phyloP scores from a whole-genome alignment of 2,888 invertebrate species.

The Scaptomyza reducta region DNA sequence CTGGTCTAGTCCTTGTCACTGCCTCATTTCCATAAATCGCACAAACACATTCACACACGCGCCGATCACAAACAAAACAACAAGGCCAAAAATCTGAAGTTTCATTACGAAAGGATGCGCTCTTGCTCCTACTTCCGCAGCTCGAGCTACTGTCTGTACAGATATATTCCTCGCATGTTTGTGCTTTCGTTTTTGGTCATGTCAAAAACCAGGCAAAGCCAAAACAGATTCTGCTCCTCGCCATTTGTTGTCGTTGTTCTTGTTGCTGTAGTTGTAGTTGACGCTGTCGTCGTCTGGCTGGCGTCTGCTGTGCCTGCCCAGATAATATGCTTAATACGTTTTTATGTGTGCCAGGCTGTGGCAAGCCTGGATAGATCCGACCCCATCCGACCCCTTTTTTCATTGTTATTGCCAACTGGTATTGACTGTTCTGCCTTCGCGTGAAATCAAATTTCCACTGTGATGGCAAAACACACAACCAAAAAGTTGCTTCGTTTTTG shows the following conservation, averaged over 20 bases:
- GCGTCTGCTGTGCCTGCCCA: slow-evolving; percentile 64
- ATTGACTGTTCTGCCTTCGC: slow-evolving; percentile 67
- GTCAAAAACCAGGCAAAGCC: slow-evolving; percentile 70
- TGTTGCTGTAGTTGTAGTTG: slow-evolving; percentile 1
- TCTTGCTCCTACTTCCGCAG: slow-evolving; percentile 19
- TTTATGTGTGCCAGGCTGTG: slow-evolving; percentile 70
- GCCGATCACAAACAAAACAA: slow-evolving; percentile 26
- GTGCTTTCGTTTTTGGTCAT: slow-evolving; percentile 58
- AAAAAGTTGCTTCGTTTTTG: slow-evolving; percentile 52
- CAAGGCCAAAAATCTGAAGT: slow-evolving; percentile 76
- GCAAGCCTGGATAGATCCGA: slow-evolving; percentile 7
- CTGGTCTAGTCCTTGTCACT: slow-evolving; percentile 49
- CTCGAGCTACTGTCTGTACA: slow-evolving; percentile 6
- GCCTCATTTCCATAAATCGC: slow-evolving; percentile 74
- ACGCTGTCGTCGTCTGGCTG: slow-evolving; percentile 50
- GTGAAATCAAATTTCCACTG: slow-evolving; percentile 78
- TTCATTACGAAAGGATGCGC: slow-evolving; percentile 68
- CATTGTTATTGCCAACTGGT: slow-evolving; percentile 75
- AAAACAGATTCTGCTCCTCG: slow-evolving; percentile 63
- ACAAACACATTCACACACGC: slow-evolving; percentile 27
- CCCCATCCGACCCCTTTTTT: slow-evolving; percentile 16
- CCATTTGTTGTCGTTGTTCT: not conserved
- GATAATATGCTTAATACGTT: slow-evolving; percentile 80
- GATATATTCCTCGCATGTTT: slow-evolving; percentile 25
- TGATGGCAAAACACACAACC: slow-evolving; percentile 49